Evolutionary conservation across 1,140 invertebrate species (phyloP), one percentile per base, ranked within the genome.

Genomic region (Xylocopa sonorina): DNA sequence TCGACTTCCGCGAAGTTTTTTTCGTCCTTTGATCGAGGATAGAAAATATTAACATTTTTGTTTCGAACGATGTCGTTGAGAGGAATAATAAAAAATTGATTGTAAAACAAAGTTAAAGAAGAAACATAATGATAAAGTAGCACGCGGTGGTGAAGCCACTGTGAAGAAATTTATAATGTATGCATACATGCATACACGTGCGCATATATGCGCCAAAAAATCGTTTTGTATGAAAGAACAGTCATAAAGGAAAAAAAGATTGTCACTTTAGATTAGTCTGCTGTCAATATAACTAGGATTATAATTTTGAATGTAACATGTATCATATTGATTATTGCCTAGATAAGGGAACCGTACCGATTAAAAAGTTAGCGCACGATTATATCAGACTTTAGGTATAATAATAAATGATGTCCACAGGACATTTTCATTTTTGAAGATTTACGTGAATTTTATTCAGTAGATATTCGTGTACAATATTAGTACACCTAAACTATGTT

Each of bases 291-390:
- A 86, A 85, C 53, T 90, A 88, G 85, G 81, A 89, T 67, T 87
- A 88, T 87, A 87, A 89, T 88, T 89, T 86, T 88, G 78, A 89
- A 88, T 89, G 88, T 90, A 90, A 84, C 82, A 84, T 90, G 89
- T 91, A 91, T 89, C 73, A 90, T 91, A 91, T 74, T 90, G 88
- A 90, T 87, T 90, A 90, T 89, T 78, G 87, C 85, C 82, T 90
- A 89, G 86, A 87, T 85, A 88, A 89, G 85, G 80, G 82, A 84
- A 84, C 41, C 83, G 83, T 84, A 89, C 83, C 84, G 85, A 86
- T 89, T 90, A 87, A 88, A 88, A 83, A 53, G 85, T 78, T 90
- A 90, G 90, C 85, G 73, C 89, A 90, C 84, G 87, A 90, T 89
- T 90, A 89, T 90, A 90, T 87, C 87, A 89, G 86, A 89, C 83